Base-by-base conservation (phyloP, 2,888 invertebrate genomes). In the Rosalia funebris region DNA sequence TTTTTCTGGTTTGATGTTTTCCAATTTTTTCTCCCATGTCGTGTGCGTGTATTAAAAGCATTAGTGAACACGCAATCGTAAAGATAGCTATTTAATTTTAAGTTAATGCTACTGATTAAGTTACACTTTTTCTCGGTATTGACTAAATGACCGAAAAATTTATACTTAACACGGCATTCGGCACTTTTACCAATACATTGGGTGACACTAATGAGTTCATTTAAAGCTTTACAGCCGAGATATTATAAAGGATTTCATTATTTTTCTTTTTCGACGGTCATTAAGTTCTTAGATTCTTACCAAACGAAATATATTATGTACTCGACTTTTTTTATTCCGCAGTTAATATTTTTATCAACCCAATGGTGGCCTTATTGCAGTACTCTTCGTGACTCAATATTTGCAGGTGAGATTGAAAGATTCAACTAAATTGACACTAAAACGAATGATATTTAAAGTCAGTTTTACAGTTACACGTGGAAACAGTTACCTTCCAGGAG, bases 31-130 rank as follows among this genome's bases (percentile, higher is more conserved):
- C 45, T 48, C 54, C 52, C 47, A 17, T 62, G 50, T 57, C 56
- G 37, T 48, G 67, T 77, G 77, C 77, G 77, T 77, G 77, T 62
- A 56, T 60, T 57, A 57, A 53, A 66, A 63, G 64, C 73, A 73
- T 77, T 75, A 75, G 71, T 61, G 55, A 64, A 69, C 77, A 77
- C 76, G 77, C 77, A 69, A 75, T 60, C 68, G 58, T 61, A 57
- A 62, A 66, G 68, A 74, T 73, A 68, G 72, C 70, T 68, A 66
- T 72, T 75, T 73, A 74, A 75, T 77, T 75, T 74, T 72, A 71
- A 70, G 68, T 70, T 75, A 72, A 75, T 70, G 72, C 71, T 61
- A 68, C 74, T 71, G 75, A 76, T 76, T 76, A 74, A 74, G 73
- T 76, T 75, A 75, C 75, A 71, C 66, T 75, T 72, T 73, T 75